Percentiles rank a stretch among this genome's conserved stretches.
Conservation (phyloP, 2,113 vertebrate species). For the Catharus fuscescens region DNA sequence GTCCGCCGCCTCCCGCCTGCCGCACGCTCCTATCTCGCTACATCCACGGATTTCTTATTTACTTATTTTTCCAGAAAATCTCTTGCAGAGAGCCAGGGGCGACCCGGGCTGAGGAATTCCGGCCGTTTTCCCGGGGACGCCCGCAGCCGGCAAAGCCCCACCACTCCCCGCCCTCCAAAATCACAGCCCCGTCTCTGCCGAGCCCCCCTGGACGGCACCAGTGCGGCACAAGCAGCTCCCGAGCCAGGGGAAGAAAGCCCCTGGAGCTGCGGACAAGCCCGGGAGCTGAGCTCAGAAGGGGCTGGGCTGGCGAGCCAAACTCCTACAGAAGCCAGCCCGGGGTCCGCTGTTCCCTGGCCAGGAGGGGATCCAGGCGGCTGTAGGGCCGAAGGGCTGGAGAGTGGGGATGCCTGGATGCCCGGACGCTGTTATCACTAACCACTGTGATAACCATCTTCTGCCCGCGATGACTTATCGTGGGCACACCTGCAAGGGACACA, state of each 20-base stretch:
- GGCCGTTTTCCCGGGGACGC: neutral
- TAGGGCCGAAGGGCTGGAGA: fast-evolving
- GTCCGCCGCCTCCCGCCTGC: neutral
- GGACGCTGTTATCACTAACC: neutral
- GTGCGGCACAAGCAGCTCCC: no score
- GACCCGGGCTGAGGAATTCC: no score
- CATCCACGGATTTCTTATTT: neutral
- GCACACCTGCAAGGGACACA: neutral
- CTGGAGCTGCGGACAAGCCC: neutral
- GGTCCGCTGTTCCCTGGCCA: neutral
- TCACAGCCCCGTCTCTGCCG: neutral
- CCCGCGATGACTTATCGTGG: fast-evolving
- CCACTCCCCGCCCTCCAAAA: neutral
- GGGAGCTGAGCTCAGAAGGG: fast-evolving
- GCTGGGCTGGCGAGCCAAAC: fast-evolving
- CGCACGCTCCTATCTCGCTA: neutral
- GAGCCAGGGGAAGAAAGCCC: neutral
- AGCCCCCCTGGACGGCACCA: neutral
- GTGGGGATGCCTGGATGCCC: neutral
- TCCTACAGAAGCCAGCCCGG: fast-evolving
- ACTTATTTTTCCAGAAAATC: neutral
- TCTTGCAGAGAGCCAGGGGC: neutral
- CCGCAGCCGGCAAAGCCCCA: no score
- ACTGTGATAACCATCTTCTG: neutral
- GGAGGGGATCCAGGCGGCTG: fast-evolving